phyloP scores from a whole-genome alignment of 2,113 vertebrate species.

The Symphodus melops region DNA sequence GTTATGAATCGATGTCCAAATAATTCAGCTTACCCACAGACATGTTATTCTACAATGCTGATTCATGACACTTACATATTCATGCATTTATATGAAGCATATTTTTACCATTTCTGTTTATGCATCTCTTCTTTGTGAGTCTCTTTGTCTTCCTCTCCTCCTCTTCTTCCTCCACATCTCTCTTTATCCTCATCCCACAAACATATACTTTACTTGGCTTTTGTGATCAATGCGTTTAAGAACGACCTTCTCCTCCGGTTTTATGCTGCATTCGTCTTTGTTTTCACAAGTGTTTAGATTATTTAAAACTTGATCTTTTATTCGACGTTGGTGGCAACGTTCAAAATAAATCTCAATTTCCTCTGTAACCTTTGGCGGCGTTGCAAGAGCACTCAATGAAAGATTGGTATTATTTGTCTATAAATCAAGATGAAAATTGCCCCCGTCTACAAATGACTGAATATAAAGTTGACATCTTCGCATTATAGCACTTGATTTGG shows the following conservation, averaged over 20 bases:
- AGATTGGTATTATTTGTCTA: conserved; percentile 82
- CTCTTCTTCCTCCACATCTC: background rate
- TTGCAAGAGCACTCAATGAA: conserved; percentile 80
- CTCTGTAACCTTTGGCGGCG: conserved; percentile 77
- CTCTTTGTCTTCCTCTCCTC: background rate
- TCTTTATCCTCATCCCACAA: background rate
- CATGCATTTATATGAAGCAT: too few species aligned
- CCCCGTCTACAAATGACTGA: conserved; percentile 81
- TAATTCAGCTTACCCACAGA: background rate
- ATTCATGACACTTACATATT: background rate
- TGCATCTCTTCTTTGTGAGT: background rate
- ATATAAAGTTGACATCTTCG: conserved; percentile 81
- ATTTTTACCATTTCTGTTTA: background rate
- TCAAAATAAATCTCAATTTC: conserved; percentile 77
- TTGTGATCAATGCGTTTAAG: conserved; percentile 53
- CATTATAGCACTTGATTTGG: conserved; percentile 84
- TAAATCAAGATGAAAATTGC: conserved; percentile 87
- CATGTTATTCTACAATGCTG: background rate
- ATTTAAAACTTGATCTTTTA: conserved; percentile 74
- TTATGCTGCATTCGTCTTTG: conserved; percentile 69
- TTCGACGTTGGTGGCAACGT: conserved; percentile 47
- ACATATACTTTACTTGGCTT: conserved; percentile 25
- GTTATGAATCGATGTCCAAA: background rate
- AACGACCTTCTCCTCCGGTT: conserved; percentile 65
- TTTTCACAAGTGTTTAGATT: conserved; percentile 70